Percentiles rank a stretch among this genome's conserved stretches.
These are phyloP conservation scores for Myiagra hebetior DNA, from an alignment of 2,113 vertebrate species.

Conservation along the genomic window DNA sequence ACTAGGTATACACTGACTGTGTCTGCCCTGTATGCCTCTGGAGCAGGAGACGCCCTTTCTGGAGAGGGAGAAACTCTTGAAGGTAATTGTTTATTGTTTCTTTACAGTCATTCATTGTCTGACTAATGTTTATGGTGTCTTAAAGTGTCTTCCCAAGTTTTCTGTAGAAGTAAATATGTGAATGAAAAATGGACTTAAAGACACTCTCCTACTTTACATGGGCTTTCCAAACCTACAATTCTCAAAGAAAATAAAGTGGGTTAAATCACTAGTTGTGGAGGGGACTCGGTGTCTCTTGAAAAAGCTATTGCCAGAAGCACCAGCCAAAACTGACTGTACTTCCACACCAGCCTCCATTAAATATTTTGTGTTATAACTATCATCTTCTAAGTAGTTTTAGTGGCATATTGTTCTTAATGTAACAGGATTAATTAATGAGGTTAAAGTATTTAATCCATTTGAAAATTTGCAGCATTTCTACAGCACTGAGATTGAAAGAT, in stretches of 20 bases:
- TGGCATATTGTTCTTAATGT: neutral
- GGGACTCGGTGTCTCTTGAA: neutral
- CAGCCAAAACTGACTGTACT: neutral
- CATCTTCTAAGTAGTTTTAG: neutral
- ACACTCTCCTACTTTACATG: neutral
- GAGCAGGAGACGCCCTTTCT: constrained; percentile 85
- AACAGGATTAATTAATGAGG: neutral
- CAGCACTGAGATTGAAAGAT: neutral
- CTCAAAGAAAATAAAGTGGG: neutral
- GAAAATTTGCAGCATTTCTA: neutral
- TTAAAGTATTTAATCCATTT: neutral
- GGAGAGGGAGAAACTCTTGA: constrained; percentile 91
- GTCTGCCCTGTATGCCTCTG: constrained; percentile 86
- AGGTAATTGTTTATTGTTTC: constrained; percentile 77
- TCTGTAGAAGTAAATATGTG: neutral
- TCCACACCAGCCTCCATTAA: neutral
- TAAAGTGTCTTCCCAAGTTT: neutral
- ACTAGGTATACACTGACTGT: constrained; percentile 90
- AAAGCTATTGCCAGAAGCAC: neutral
- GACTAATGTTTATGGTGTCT: neutral
- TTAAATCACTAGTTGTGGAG: neutral
- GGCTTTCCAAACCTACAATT: neutral
- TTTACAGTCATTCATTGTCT: neutral
- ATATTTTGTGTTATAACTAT: neutral
- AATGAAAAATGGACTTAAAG: neutral